phyloP scores from a whole-genome alignment of 2,888 invertebrate species.

The Yponomeuta cagnagella region DNA sequence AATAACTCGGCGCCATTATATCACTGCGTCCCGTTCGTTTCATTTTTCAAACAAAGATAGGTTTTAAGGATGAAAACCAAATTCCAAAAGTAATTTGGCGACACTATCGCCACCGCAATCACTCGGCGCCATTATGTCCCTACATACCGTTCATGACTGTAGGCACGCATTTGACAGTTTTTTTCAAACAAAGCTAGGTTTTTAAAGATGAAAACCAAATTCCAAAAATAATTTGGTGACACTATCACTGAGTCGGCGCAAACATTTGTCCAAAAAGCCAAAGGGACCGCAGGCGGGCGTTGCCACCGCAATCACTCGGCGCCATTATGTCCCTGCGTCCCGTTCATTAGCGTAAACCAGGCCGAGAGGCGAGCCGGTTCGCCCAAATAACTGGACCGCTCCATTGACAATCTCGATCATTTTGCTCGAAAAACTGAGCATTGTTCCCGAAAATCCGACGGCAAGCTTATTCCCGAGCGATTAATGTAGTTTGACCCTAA shows the following conservation, averaged over 20 bases:
- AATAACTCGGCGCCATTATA: conserved; percentile 36
- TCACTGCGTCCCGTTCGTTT: conserved; percentile 36
- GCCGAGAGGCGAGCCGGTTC: conserved; percentile 21
- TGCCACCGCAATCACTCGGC: conserved; percentile 31
- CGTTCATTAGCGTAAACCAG: conserved; percentile 45
- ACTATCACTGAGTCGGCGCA: not conserved
- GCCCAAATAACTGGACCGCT: conserved; percentile 11
- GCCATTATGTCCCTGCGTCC: conserved; percentile 32
- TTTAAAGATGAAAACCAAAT: too few species aligned
- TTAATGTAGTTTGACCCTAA: not conserved
- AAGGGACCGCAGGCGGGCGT: not conserved
- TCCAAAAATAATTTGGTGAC: not conserved
- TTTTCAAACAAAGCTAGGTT: too few species aligned
- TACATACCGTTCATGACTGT: conserved; percentile 39
- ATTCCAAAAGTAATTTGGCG: not conserved
- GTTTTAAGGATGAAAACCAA: too few species aligned
- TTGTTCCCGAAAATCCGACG: conserved; percentile 11
- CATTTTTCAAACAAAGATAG: too few species aligned
- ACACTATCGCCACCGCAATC: conserved; percentile 26
- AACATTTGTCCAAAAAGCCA: not conserved
- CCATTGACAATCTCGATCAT: conserved; percentile 22
- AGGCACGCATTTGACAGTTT: conserved; percentile 19
- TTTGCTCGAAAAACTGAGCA: conserved; percentile 37
- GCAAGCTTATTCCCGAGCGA: not conserved
- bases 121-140: conserved; percentile 34